Percentiles rank a stretch among this genome's conserved stretches.
phyloP scores from a whole-genome alignment of 2,113 vertebrate species.

The Rhinogobius similis region DNA sequence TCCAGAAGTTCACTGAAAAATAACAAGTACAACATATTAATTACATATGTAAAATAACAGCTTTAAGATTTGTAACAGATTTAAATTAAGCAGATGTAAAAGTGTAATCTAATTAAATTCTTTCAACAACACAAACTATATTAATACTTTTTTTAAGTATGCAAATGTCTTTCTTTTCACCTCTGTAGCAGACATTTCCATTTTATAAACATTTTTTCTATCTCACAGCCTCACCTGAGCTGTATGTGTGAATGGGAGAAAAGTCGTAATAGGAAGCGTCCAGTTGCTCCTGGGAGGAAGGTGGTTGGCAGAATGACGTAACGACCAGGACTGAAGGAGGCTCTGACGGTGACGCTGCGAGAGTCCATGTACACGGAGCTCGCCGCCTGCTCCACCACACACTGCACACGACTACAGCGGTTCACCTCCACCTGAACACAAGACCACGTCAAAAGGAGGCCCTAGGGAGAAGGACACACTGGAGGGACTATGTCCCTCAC shows the following conservation, averaged over 20 bases:
- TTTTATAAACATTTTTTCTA: no score
- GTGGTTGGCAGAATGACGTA: slow-evolving; percentile 81
- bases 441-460: no score
- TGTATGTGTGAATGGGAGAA: slow-evolving; percentile 71
- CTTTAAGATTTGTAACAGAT: no score
- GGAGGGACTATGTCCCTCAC: no score
- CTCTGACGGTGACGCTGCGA: slow-evolving; percentile 77
- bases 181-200: background rate
- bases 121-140: no score
- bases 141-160: no score
- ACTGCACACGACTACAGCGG: slow-evolving; percentile 77
- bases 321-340: slow-evolving; percentile 66
- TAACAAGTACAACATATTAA: background rate
- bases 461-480: no score
- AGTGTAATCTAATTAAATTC: no score
- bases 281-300: slow-evolving; percentile 74
- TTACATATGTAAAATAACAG: no score
- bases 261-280: slow-evolving; percentile 77
- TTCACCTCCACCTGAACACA: slow-evolving; percentile 79
- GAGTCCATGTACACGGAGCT: slow-evolving; percentile 84
- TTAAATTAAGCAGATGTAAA: no score
- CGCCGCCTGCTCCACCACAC: slow-evolving; percentile 73
- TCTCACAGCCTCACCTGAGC: slow-evolving; percentile 60
- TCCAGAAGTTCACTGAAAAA: slow-evolving; percentile 71
- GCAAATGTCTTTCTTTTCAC: no score